Percentiles rank a stretch among this genome's conserved stretches.
Conservation (phyloP, 2,113 vertebrate genomes). For the Burhinus oedicnemus region DNA sequence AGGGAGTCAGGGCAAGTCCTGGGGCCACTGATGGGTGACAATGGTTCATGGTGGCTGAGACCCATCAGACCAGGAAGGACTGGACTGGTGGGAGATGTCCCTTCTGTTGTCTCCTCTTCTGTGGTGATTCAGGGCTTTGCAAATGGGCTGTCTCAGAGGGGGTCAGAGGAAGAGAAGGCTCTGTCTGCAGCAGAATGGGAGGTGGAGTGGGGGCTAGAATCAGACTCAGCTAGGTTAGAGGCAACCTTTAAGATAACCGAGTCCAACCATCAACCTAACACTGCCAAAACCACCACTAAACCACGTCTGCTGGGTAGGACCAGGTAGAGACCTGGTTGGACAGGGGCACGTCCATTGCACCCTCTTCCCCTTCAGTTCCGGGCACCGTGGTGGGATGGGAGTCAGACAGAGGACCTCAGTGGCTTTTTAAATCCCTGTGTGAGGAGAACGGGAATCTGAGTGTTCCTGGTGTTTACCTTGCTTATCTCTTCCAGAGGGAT, state of each 20-base stretch:
- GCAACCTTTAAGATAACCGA: no score
- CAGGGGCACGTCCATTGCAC: background rate
- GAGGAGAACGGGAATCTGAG: background rate
- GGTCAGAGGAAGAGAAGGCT: background rate
- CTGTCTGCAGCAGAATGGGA: background rate
- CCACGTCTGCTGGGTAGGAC: no score
- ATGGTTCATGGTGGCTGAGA: fast-evolving
- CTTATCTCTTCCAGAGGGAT: background rate
- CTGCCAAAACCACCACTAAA: no score
- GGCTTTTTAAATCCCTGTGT: background rate
- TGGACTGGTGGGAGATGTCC: background rate
- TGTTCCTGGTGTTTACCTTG: fast-evolving
- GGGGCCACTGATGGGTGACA: background rate
- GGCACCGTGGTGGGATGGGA: fast-evolving
- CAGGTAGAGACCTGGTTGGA: background rate
- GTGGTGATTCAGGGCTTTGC: background rate
- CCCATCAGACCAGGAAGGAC: fast-evolving
- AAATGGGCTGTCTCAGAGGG: background rate
- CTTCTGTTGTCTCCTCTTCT: background rate
- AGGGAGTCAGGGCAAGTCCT: background rate
- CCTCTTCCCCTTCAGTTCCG: fast-evolving
- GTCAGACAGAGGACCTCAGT: background rate
- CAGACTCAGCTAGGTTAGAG: no score
- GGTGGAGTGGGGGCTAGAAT: no score
- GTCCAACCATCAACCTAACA: no score